Percentiles rank a stretch among this genome's conserved stretches.
These are phyloP conservation scores for Chelonus insularis DNA, from an alignment of 1,140 invertebrate genomes.

Conservation along the genomic window DNA sequence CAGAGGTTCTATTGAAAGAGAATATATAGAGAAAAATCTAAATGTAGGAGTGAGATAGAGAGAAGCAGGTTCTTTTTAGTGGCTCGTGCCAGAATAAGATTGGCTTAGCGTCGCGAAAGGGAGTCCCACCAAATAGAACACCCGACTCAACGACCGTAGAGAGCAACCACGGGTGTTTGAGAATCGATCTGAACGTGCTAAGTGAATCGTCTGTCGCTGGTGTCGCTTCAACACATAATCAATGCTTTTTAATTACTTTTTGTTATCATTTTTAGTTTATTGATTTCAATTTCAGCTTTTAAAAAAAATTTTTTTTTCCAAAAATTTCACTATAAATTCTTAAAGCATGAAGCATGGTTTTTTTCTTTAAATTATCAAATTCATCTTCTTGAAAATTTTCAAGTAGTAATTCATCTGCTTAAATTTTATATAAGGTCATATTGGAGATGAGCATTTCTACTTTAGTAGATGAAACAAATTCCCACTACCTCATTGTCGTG, in stretches of 20 bases:
- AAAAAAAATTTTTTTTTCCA: no score
- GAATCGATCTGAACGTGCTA: slow-evolving; percentile 12
- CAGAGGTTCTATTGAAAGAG: slow-evolving; percentile 12
- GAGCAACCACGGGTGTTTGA: background rate
- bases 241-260: background rate
- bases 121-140: background rate
- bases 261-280: background rate
- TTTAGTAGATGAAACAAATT: no score
- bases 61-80: slow-evolving; percentile 1
- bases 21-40: background rate
- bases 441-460: no score
- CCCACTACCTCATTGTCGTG: no score
- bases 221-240: background rate
- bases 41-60: background rate
- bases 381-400: no score
- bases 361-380: no score
- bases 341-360: no score
- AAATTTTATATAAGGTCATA: no score
- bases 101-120: slow-evolving; percentile 25
- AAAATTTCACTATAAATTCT: no score
- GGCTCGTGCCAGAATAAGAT: slow-evolving; percentile 27
- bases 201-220: slow-evolving; percentile 8
- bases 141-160: background rate
- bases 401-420: no score
- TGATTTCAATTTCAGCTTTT: no score